These are phyloP conservation scores for Eilema griseolum DNA, from an alignment of 2,888 invertebrate species.

Conservation along the genomic window DNA sequence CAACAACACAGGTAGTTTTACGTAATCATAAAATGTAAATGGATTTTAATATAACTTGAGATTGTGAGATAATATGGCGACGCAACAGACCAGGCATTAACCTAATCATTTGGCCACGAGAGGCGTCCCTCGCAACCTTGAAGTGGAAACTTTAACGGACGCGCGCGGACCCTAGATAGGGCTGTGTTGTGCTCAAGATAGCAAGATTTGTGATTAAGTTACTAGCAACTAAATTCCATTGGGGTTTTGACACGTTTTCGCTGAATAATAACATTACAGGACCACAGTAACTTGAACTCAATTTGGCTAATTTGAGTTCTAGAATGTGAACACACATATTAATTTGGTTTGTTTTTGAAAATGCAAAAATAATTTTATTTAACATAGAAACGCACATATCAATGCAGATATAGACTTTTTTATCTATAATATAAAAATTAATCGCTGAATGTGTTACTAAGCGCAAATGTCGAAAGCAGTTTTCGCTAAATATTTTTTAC, in stretches of 20 bases:
- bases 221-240: neutral
- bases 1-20: neutral
- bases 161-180: neutral
- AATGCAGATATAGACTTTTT: no score
- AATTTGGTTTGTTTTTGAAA: no score
- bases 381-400: no score
- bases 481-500: no score
- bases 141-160: neutral
- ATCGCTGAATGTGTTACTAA: no score
- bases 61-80: neutral
- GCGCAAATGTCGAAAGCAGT: no score
- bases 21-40: neutral
- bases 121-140: neutral
- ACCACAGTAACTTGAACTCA: neutral
- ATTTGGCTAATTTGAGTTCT: neutral
- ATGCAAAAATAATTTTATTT: no score
- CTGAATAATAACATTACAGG: neutral
- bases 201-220: neutral
- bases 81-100: conserved; percentile 5
- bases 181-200: neutral
- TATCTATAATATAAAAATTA: no score
- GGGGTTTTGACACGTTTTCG: neutral
- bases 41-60: conserved; percentile 4
- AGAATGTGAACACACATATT: no score
- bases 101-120: conserved; percentile 3